These are phyloP conservation scores for Calliopum simillimum DNA, from an alignment of 2,888 invertebrate genomes.

Conservation along the genomic window DNA sequence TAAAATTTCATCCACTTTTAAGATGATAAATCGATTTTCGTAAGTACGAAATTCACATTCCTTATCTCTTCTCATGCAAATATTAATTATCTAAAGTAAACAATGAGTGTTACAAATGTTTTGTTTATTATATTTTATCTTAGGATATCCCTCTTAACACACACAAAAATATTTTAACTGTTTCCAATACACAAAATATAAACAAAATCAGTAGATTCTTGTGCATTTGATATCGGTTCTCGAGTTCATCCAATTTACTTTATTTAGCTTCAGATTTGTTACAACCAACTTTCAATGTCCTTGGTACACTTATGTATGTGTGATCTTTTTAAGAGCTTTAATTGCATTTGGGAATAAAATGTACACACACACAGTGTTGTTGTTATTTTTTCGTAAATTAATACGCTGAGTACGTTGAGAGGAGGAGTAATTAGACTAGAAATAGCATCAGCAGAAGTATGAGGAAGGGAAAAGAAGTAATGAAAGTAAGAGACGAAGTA, in stretches of 20 bases:
- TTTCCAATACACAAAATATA: too few relatives aligned
- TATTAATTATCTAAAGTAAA: too few relatives aligned
- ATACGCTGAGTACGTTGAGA: not conserved
- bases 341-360: constrained; percentile 29
- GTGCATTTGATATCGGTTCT: constrained; percentile 1
- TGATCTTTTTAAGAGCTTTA: constrained; percentile 14
- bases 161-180: too few relatives aligned
- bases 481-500: not conserved
- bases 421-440: not conserved
- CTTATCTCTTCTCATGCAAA: too few relatives aligned
- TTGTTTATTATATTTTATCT: too few relatives aligned
- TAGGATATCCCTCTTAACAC: too few relatives aligned
- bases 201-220: too few relatives aligned
- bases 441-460: too few relatives aligned
- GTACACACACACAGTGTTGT: constrained; percentile 7
- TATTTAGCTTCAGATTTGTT: constrained; percentile 5
- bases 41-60: too few relatives aligned
- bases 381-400: constrained; percentile 17
- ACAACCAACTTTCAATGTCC: not conserved
- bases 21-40: too few relatives aligned
- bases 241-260: constrained; percentile 21
- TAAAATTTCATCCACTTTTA: too few relatives aligned
- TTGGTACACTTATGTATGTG: not conserved
- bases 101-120: too few relatives aligned
- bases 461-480: not conserved